Evolutionary conservation across 2,797 vertebrate species (phyloP), one percentile per base, ranked within the genome.

Genomic region (Choloepus didactylus): DNA sequence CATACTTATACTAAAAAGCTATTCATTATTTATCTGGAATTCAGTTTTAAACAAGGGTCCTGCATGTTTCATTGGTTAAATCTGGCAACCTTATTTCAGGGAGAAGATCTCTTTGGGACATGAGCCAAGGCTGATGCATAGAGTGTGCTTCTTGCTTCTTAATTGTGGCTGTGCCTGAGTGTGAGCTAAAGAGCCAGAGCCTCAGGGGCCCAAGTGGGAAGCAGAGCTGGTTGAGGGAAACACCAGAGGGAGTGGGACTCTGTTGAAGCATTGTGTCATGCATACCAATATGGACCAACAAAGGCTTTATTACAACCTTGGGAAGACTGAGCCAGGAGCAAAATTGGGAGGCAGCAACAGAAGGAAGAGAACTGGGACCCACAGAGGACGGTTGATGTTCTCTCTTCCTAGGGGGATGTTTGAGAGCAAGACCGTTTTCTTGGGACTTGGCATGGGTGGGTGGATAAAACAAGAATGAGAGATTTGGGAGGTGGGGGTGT

Each of bases 201-300:
- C 41, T 44, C 41, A 5, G 41, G 41, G 6, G 41, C 41, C 4
- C 41, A 44, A 14, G 41, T 41, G 3, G 67, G 66, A 60, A 59
- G 67, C 27, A 9, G 27, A 25, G 67, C 27, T 49, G 69, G 67
- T 23, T 23, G 35, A 38, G 10, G 56, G 49, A 38, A 14, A 5
- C 29, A 62, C 41, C 41, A 83, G 18, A 83, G 35, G 35, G 49
- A 49, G 6, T 11, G n/a, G 49, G 10, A 25, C 5, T 54, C 16
- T 4, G 67, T 23, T 19, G 69, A 29, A 88, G 23, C n/a, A 21
- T 15, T 21, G 18, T 12, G 5, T 16, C 2, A 9, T n/a, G 15
- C 0, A 2, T 76, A 2, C 9, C 0, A 9, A 15, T 0, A n/a
- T 41, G 46, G 56, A 44, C 10, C 49, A 25, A n/a, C 15, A 27